Percentiles rank a stretch among this genome's conserved stretches.
Conservation (phyloP, 2,888 invertebrate genomes). For the Phyllotreta cruciferae region DNA sequence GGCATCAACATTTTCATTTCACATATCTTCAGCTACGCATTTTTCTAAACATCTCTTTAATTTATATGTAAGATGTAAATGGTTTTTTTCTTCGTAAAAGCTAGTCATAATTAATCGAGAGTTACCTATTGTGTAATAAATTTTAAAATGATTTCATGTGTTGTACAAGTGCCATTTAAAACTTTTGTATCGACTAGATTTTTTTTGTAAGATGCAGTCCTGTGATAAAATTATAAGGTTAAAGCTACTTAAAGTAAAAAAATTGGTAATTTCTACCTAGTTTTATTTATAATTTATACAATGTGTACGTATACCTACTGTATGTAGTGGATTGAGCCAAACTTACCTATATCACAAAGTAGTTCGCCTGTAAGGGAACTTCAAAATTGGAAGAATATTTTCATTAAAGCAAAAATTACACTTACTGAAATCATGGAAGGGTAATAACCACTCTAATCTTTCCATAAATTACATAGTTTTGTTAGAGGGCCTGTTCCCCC, state of each 20-base stretch:
- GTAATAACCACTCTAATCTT: too few relatives aligned
- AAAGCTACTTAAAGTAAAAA: conserved; percentile 49
- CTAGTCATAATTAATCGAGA: conserved; percentile 34
- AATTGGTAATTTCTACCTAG: conserved; percentile 19
- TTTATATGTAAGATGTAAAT: conserved; percentile 20
- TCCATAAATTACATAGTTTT: too few relatives aligned
- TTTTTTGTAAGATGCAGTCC: conserved; percentile 55
- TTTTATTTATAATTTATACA: too few relatives aligned
- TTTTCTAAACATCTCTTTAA: too few relatives aligned
- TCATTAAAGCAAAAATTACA: too few relatives aligned
- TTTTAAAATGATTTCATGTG: conserved; percentile 38
- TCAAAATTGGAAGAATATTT: too few relatives aligned
- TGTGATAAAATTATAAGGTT: conserved; percentile 55
- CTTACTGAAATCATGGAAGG: too few relatives aligned
- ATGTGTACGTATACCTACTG: too few relatives aligned
- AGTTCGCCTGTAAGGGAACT: too few relatives aligned
- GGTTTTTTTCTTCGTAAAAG: conserved; percentile 44
- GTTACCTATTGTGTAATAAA: conserved; percentile 45
- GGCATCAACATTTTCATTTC: not conserved
- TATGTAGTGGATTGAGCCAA: not conserved
- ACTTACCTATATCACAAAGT: too few relatives aligned
- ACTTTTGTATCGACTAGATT: conserved; percentile 43
- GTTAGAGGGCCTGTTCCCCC: too few relatives aligned
- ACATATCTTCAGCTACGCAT: too few relatives aligned
- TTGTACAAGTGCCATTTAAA: conserved; percentile 36